Conservation (phyloP, 92 coral and sea anemone species). For the Paragorgia papillata region DNA sequence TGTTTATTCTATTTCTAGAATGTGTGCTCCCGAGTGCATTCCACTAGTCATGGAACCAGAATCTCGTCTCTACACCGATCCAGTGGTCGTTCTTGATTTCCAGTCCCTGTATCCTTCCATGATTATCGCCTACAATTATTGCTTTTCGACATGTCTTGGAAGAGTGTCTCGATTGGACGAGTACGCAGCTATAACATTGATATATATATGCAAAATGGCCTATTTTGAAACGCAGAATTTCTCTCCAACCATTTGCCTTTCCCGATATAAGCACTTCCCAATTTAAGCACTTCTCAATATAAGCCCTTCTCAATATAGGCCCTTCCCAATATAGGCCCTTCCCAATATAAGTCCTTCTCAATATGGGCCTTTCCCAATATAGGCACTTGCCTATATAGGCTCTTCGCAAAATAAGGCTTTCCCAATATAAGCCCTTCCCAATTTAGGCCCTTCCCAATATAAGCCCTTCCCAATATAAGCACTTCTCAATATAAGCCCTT, state of each 20-base stretch:
- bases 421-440: too few relatives aligned
- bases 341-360: too few relatives aligned
- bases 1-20: slow-evolving; percentile 54
- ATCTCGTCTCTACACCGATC: slow-evolving; percentile 90
- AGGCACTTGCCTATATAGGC: not conserved
- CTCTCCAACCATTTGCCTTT: too few relatives aligned
- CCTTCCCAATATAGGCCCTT: too few relatives aligned
- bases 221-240: not conserved
- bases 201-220: not conserved
- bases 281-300: too few relatives aligned
- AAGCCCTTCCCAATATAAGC: too few relatives aligned
- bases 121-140: slow-evolving; percentile 96
- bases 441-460: too few relatives aligned
- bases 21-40: slow-evolving; percentile 93
- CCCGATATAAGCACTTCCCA: too few relatives aligned
- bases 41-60: slow-evolving; percentile 98
- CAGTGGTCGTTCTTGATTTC: slow-evolving; percentile 94
- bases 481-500: too few relatives aligned
- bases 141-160: slow-evolving; percentile 97
- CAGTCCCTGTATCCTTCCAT: slow-evolving; percentile 96
- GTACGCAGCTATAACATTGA: slow-evolving; percentile 56
- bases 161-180: slow-evolving; percentile 82
- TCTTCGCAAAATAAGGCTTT: not conserved
- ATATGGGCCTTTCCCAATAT: not conserved
- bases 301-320: too few relatives aligned